phyloP scores from a whole-genome alignment of 2,888 invertebrate species.

The Trypoxylon attenuatum region DNA sequence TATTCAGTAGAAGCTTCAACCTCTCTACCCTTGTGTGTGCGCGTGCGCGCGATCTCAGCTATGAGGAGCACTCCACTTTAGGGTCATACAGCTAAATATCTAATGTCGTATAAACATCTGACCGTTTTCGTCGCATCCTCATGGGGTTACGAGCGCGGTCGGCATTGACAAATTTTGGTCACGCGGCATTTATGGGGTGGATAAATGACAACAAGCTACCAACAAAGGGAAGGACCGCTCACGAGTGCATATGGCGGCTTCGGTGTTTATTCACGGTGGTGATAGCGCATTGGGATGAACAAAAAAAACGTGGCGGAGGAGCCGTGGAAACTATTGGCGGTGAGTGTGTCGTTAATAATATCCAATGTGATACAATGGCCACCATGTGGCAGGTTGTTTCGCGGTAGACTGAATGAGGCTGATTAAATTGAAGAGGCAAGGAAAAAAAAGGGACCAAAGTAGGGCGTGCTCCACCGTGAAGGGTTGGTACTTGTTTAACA shows the following conservation, averaged over 20 bases:
- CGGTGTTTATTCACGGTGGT: conserved; percentile 49
- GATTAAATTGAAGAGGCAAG: conserved; percentile 67
- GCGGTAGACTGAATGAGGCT: conserved; percentile 67
- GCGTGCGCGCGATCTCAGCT: no score
- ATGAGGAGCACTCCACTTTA: neutral
- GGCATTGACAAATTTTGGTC: conserved; percentile 33
- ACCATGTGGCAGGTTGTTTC: conserved; percentile 70
- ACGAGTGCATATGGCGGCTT: conserved; percentile 51
- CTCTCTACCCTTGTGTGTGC: no score
- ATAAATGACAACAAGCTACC: conserved; percentile 47
- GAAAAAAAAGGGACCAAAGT: conserved; percentile 26
- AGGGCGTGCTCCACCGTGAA: conserved; percentile 55
- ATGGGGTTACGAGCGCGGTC: conserved; percentile 5
- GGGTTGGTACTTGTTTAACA: conserved; percentile 62
- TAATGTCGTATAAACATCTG: conserved; percentile 20
- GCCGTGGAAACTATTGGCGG: conserved; percentile 37
- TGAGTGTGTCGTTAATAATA: conserved; percentile 54
- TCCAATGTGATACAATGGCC: conserved; percentile 54
- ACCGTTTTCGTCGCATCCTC: conserved; percentile 9
- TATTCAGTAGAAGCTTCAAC: no score
- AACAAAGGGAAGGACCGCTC: conserved; percentile 39
- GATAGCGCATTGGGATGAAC: conserved; percentile 30
- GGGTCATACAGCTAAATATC: neutral
- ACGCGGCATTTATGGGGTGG: conserved; percentile 36
- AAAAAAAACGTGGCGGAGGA: conserved; percentile 13